phyloP scores from a whole-genome alignment of 35 echinoderm and acorn worm species.

The Nesometra sesokonis region DNA sequence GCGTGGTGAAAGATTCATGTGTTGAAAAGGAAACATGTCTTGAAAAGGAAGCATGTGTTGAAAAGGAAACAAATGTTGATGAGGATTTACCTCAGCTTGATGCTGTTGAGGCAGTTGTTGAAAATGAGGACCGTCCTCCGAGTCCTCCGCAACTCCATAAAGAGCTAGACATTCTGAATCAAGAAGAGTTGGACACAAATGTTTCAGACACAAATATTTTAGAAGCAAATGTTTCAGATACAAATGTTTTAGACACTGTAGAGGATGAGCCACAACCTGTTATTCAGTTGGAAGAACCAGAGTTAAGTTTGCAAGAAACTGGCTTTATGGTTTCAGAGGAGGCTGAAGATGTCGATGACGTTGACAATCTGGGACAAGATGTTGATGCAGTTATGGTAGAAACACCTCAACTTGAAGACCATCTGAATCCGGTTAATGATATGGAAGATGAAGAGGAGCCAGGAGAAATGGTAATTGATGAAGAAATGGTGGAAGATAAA shows the following conservation, averaged over 20 bases:
- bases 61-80: background rate
- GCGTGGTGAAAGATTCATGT: too few species aligned
- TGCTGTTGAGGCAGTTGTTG: background rate
- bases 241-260: background rate
- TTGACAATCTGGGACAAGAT: background rate
- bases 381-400: background rate
- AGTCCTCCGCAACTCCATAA: background rate
- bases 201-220: background rate
- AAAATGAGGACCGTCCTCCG: background rate
- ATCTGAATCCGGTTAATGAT: background rate
- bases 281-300: background rate
- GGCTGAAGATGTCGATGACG: background rate
- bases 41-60: background rate
- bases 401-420: background rate
- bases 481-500: background rate
- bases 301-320: background rate
- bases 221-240: background rate
- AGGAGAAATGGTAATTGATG: constrained; percentile 31
- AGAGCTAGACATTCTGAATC: background rate
- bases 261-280: background rate
- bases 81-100: background rate
- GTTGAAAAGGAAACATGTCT: background rate
- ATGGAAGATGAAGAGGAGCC: background rate
- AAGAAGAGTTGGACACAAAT: background rate
- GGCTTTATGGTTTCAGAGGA: background rate